Evolutionary conservation across 2,113 vertebrate species (phyloP).

Genomic region (Chascanopsetta lugubris): DNA sequence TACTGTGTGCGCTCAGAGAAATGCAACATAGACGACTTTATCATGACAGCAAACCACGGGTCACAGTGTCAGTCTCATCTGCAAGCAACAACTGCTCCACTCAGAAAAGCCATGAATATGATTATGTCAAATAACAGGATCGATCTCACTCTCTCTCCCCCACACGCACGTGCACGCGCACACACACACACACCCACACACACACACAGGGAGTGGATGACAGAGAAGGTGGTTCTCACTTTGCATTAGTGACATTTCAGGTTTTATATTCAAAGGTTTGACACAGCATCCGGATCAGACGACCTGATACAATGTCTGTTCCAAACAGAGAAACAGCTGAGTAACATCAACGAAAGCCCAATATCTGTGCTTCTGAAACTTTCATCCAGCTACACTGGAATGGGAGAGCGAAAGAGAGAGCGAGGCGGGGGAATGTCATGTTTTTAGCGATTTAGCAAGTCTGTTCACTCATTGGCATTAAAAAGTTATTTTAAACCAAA

Average conservation of each 20-base stretch:
- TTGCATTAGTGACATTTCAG: constrained; percentile 27
- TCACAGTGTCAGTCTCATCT: constrained; percentile 71
- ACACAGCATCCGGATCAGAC: not conserved
- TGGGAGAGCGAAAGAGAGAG: too few species aligned
- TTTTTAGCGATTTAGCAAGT: too few species aligned
- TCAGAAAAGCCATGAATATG: constrained; percentile 74
- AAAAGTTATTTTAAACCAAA: too few species aligned
- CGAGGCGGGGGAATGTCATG: too few species aligned
- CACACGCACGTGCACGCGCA: constrained; percentile 31
- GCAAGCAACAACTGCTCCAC: constrained; percentile 51
- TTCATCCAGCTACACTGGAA: too few species aligned
- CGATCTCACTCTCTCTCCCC: not conserved
- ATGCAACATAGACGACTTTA: constrained; percentile 44
- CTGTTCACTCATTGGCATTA: too few species aligned
- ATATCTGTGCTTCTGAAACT: not conserved
- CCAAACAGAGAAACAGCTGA: constrained; percentile 4
- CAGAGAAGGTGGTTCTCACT: constrained; percentile 12
- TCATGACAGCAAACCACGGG: constrained; percentile 44
- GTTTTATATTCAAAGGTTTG: constrained; percentile 25
- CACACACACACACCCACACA: not conserved
- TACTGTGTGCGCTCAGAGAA: constrained; percentile 28
- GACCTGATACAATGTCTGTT: not conserved
- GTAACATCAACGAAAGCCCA: not conserved
- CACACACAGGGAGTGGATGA: constrained; percentile 7
- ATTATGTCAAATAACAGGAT: constrained; percentile 67